These are phyloP conservation scores for Neodontobutis hainanensis DNA, from an alignment of 2,113 vertebrate genomes.

Conservation along the genomic window DNA sequence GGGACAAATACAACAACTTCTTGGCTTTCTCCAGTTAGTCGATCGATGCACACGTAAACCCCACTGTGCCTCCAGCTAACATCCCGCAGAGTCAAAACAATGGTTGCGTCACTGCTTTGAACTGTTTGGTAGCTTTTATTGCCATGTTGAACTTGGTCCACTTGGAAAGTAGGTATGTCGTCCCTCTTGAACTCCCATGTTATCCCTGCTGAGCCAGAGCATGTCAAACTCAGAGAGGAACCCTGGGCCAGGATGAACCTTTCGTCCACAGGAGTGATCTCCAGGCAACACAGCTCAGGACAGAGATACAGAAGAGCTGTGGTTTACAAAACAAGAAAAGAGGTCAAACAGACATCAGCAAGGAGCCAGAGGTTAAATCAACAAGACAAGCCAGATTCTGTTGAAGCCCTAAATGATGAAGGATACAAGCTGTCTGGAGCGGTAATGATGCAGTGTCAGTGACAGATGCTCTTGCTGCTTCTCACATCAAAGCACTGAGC, in stretches of 20 bases:
- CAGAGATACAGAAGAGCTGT: constrained; percentile 72
- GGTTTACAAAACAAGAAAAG: constrained; percentile 43
- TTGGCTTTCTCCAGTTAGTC: constrained; percentile 43
- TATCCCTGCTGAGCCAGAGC: constrained; percentile 70
- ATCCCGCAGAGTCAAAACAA: constrained; percentile 76
- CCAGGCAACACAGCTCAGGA: constrained; percentile 56
- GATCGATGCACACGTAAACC: constrained; percentile 83
- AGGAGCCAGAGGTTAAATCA: constrained; percentile 67
- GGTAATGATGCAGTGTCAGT: constrained; percentile 34
- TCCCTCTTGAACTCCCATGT: constrained; percentile 81
- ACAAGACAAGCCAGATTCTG: constrained; percentile 63
- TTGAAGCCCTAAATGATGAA: constrained; percentile 54
- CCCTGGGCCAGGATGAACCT: constrained; percentile 80
- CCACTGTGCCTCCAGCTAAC: constrained; percentile 86
- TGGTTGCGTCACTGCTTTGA: constrained; percentile 60
- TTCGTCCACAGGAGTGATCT: constrained; percentile 74
- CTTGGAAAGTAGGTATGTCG: constrained; percentile 35
- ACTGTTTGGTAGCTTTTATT: constrained; percentile 15
- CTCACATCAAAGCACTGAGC: constrained; percentile 31
- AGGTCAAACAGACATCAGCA: constrained; percentile 33
- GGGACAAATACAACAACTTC: constrained; percentile 90
- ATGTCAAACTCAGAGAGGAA: constrained; percentile 81
- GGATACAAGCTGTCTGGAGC: constrained; percentile 52
- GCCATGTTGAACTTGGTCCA: constrained; percentile 38
- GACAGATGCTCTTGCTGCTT: constrained; percentile 40